A percentile compares a stretch with the other conserved stretches of the same genome.
Evolutionary conservation across 2,113 vertebrate genomes (phyloP).

Genomic region (Fregetta grallaria): DNA sequence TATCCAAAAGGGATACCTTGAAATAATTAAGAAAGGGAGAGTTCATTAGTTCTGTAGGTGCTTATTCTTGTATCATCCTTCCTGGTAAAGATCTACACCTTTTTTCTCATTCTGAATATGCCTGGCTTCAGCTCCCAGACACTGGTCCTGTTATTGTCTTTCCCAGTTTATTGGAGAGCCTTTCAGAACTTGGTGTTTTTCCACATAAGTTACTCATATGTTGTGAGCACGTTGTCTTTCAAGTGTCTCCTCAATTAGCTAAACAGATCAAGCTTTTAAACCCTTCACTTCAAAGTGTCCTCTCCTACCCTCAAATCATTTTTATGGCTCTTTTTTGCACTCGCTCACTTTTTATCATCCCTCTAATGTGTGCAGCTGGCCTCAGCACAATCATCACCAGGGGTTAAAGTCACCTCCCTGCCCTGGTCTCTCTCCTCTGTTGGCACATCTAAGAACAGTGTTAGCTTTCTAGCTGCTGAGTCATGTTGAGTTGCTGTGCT

Average conservation of each 20-base stretch:
- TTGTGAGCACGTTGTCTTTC: neutral
- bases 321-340: slow-evolving; percentile 1
- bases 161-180: neutral
- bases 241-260: slow-evolving; percentile 14
- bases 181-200: neutral
- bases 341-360: neutral
- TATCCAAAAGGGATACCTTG: neutral
- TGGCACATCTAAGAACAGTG: neutral
- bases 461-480: neutral
- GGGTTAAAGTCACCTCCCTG: neutral
- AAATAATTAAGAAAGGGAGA: neutral
- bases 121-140: neutral
- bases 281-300: neutral
- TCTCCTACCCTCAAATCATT: neutral
- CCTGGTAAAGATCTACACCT: neutral
- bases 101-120: neutral
- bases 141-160: neutral
- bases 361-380: neutral
- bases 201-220: neutral
- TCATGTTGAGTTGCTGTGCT: neutral
- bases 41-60: neutral
- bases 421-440: neutral
- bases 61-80: neutral
- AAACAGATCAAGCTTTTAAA: slow-evolving; percentile 19
- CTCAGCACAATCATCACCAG: neutral